These are phyloP conservation scores for Artibeus lituratus DNA, from an alignment of 2,797 vertebrate species.

Conservation along the genomic window DNA sequence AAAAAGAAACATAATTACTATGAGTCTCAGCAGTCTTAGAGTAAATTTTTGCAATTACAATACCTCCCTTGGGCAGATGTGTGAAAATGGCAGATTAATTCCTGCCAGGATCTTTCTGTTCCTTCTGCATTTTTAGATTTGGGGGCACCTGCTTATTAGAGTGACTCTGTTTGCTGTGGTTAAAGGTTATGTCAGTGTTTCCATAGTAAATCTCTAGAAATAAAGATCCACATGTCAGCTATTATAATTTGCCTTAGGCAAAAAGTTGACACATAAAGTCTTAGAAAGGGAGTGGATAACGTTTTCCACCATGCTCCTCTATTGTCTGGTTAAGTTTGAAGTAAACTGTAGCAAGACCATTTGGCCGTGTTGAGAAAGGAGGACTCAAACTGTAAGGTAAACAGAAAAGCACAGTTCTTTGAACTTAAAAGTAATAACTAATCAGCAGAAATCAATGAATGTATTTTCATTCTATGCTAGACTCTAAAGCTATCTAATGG, in stretches of 20 bases:
- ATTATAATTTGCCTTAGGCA: constrained; percentile 46
- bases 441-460: neutral
- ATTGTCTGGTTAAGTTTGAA: constrained; percentile 36
- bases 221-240: constrained; percentile 26
- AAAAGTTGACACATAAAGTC: constrained; percentile 49
- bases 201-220: constrained; percentile 59
- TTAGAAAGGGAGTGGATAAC: constrained; percentile 17
- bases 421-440: neutral
- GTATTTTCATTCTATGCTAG: constrained; percentile 6
- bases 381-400: neutral
- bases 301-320: constrained; percentile 35
- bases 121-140: constrained; percentile 67
- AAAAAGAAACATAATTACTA: constrained; percentile 82
- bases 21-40: constrained; percentile 84
- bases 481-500: neutral
- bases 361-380: neutral
- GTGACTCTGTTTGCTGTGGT: constrained; percentile 68
- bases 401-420: neutral
- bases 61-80: constrained; percentile 84
- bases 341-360: neutral
- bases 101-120: constrained; percentile 77
- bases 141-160: constrained; percentile 66
- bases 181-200: constrained; percentile 74
- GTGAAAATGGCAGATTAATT: constrained; percentile 85
- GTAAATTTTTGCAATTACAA: constrained; percentile 86